Evolutionary conservation across 2,113 vertebrate species (phyloP).

Genomic region (Vidua chalybeata): DNA sequence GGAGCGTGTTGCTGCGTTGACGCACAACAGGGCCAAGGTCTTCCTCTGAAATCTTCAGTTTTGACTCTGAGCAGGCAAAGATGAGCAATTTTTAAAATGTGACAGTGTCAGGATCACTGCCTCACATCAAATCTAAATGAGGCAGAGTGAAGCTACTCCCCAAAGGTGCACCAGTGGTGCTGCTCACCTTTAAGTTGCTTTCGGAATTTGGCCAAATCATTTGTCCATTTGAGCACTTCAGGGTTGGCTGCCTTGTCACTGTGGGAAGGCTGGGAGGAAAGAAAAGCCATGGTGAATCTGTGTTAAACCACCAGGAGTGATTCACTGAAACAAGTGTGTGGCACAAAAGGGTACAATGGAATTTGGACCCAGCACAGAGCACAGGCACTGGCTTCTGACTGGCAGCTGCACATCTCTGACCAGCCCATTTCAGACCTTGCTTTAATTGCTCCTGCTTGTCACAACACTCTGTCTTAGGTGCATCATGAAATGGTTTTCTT

Average conservation of each 20-base stretch:
- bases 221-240: slow-evolving; percentile 94
- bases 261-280: slow-evolving; percentile 86
- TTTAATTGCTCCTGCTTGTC: not conserved
- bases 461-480: not conserved
- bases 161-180: not conserved
- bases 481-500: not conserved
- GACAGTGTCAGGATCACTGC: not conserved
- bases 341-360: not conserved
- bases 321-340: not conserved
- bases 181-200: slow-evolving; percentile 93
- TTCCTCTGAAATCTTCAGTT: slow-evolving; percentile 91
- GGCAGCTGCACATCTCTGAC: not conserved
- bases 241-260: slow-evolving; percentile 93
- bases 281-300: not conserved
- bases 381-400: not conserved
- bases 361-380: not conserved
- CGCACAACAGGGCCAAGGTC: slow-evolving; percentile 87
- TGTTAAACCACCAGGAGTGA: not conserved
- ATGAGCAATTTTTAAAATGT: not conserved
- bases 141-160: not conserved
- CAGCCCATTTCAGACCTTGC: not conserved
- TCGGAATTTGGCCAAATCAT: slow-evolving; percentile 90
- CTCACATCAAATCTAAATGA: not conserved
- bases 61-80: slow-evolving; percentile 78
- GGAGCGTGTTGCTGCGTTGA: slow-evolving; percentile 95